phyloP scores from a whole-genome alignment of 2,888 invertebrate species.

The Habrosyne pyritoides region DNA sequence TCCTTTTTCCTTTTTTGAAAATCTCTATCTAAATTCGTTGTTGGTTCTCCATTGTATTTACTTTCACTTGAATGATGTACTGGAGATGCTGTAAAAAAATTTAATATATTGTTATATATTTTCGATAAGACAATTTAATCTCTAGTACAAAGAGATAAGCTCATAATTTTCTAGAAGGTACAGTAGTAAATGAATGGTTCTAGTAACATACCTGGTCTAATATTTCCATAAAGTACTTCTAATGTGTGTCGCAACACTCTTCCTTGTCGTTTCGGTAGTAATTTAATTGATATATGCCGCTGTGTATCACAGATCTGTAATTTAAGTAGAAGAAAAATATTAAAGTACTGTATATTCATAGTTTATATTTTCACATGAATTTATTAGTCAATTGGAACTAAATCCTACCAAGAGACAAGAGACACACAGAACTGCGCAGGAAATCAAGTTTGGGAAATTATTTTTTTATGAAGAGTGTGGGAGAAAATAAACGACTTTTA shows the following conservation, averaged over 20 bases:
- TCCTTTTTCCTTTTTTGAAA: constrained; percentile 92
- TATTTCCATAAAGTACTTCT: constrained; percentile 88
- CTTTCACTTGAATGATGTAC: constrained; percentile 67
- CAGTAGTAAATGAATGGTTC: no score
- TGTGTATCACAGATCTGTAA: constrained; percentile 93
- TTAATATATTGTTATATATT: background rate
- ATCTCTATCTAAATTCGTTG: constrained; percentile 90
- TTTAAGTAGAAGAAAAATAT: no score
- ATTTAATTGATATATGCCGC: constrained; percentile 89
- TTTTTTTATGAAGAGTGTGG: no score
- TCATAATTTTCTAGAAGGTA: background rate
- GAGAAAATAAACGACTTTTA: no score
- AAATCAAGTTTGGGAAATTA: no score
- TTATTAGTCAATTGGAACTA: no score
- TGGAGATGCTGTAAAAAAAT: constrained; percentile 63
- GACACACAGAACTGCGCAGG: no score
- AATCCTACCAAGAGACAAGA: no score
- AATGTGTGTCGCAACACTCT: constrained; percentile 91
- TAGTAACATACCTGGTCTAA: constrained; percentile 77
- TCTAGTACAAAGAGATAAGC: background rate
- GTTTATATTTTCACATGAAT: no score
- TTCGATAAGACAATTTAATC: background rate
- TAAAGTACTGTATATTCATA: no score
- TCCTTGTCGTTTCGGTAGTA: constrained; percentile 94
- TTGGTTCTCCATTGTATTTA: constrained; percentile 82